phyloP scores from a whole-genome alignment of 2,888 invertebrate species.

The Phyllotreta striolata region DNA sequence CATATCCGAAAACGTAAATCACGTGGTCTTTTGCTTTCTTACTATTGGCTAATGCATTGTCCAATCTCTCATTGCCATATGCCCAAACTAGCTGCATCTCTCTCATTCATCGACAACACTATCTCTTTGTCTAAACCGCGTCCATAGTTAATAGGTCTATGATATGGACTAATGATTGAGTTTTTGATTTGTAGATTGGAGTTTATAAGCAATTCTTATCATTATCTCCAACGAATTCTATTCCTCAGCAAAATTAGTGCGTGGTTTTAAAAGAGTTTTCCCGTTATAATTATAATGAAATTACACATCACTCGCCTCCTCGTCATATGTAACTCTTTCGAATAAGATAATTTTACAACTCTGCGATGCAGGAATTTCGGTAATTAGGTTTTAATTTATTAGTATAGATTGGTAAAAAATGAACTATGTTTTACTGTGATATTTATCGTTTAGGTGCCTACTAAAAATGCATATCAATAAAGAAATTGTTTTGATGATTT shows the following conservation, averaged over 20 bases:
- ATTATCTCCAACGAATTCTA: no score
- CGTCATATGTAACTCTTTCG: conserved; percentile 3
- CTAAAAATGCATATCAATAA: not conserved
- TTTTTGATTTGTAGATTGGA: no score
- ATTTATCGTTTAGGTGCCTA: conserved; percentile 28
- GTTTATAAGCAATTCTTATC: no score
- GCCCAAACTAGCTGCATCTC: no score
- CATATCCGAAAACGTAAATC: no score
- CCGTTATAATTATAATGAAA: not conserved
- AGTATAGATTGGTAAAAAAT: conserved; percentile 12
- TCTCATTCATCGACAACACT: no score
- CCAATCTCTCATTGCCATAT: no score
- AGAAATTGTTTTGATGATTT: not conserved
- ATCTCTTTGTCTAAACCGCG: no score
- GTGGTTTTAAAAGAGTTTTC: not conserved
- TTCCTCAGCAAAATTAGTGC: conserved; percentile 5
- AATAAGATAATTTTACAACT: conserved; percentile 12
- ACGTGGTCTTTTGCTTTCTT: no score
- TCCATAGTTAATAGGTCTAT: no score
- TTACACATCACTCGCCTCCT: not conserved
- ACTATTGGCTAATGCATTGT: no score
- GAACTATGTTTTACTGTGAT: conserved; percentile 30
- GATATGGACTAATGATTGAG: no score
- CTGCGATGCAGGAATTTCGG: conserved; percentile 3
- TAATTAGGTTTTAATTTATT: conserved; percentile 12